Percentiles rank a stretch among this genome's conserved stretches.
These are phyloP conservation scores for Cylindroiulus punctatus DNA, from an alignment of 2,888 invertebrate genomes.

Conservation along the genomic window DNA sequence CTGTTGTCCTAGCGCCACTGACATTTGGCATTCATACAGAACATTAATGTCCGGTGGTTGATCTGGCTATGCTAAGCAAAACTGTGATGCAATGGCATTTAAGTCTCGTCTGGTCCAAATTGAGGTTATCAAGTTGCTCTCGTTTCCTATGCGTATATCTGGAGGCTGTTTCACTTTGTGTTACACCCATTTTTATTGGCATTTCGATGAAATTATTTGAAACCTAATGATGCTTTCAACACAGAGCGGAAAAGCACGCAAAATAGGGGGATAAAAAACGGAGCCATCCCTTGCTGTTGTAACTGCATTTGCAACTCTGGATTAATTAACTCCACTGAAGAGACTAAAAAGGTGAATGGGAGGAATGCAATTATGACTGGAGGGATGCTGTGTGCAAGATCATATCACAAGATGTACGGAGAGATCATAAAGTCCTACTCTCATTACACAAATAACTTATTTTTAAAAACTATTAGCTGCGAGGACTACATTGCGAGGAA, in stretches of 20 bases:
- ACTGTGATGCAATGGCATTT: background rate
- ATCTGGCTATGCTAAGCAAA: background rate
- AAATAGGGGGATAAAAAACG: background rate
- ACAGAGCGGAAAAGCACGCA: constrained; percentile 11
- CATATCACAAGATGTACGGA: no score
- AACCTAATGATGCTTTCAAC: constrained; percentile 34
- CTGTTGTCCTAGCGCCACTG: background rate
- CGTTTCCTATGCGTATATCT: background rate
- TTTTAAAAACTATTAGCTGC: no score
- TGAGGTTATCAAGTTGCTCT: constrained; percentile 15
- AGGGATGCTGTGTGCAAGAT: no score
- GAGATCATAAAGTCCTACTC: no score
- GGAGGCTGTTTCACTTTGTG: constrained; percentile 23
- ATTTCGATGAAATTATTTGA: constrained; percentile 29
- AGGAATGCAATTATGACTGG: no score
- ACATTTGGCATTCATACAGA: constrained; percentile 1
- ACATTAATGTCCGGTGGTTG: background rate
- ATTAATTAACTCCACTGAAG: background rate
- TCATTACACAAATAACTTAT: no score
- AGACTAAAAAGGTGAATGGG: background rate
- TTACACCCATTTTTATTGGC: constrained; percentile 38
- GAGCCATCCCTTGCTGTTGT: background rate
- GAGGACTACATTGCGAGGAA: no score
- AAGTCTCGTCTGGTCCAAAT: background rate
- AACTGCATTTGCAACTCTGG: background rate